Conservation (phyloP, 2,113 vertebrate genomes). For the Embiotoca jacksoni region DNA sequence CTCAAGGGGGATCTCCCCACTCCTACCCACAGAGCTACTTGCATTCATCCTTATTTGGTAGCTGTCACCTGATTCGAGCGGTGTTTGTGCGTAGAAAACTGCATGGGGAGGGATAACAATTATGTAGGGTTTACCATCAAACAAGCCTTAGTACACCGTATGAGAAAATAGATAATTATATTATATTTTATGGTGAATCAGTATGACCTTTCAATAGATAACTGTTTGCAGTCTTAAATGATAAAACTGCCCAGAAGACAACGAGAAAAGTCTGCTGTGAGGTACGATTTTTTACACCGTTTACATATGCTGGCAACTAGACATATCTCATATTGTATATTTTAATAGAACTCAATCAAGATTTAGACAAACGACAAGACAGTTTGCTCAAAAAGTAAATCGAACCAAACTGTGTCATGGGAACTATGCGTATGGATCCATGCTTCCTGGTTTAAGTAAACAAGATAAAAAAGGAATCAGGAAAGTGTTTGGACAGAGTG, state of each 20-base stretch:
- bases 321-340: not conserved
- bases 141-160: no score
- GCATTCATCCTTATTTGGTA: slow-evolving; percentile 42
- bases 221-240: no score
- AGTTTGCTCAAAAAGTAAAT: no score
- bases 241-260: no score
- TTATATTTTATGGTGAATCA: no score
- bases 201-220: no score
- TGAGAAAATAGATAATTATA: no score
- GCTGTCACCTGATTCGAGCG: slow-evolving; percentile 26
- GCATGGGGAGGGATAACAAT: not conserved
- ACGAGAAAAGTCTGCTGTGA: no score
- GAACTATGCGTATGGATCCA: no score
- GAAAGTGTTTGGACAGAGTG: not conserved
- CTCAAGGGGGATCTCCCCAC: slow-evolving; percentile 22
- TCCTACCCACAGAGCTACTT: slow-evolving; percentile 14
- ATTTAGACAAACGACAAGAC: not conserved
- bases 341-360: not conserved
- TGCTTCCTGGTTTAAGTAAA: not conserved
- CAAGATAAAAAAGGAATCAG: not conserved
- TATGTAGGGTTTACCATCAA: not conserved
- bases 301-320: not conserved
- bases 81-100: not conserved
- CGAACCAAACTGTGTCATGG: no score
- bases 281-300: no score